A percentile compares a stretch with the other conserved stretches of the same genome.
phyloP scores from a whole-genome alignment of 2,797 vertebrate genomes.

The Zonotrichia albicollis region DNA sequence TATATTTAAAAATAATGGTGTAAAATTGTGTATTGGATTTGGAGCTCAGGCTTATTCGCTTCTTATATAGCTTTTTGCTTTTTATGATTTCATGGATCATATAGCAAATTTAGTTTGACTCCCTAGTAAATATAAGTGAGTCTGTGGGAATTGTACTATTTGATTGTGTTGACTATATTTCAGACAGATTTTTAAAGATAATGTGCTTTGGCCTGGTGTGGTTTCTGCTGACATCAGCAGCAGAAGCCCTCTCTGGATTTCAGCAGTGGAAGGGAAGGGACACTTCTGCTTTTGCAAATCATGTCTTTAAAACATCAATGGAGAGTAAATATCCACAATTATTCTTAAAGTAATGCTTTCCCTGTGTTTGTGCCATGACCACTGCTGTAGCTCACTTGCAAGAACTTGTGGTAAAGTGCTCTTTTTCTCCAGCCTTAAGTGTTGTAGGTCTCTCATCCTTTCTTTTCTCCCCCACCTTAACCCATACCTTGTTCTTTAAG shows the following conservation, averaged over 20 bases:
- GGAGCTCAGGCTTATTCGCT: not conserved
- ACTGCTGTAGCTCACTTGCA: not conserved
- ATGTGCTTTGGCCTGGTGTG: not conserved
- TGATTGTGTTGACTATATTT: not conserved
- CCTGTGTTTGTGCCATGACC: not conserved
- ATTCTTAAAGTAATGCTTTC: not conserved
- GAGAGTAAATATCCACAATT: not conserved
- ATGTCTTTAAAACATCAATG: not conserved
- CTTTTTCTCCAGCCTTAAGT: not conserved
- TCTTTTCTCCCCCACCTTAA: not conserved
- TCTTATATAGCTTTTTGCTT: not conserved
- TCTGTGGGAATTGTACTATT: not conserved
- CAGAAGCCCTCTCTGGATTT: not conserved
- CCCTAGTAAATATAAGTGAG: slow-evolving; percentile 2
- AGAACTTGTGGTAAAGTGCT: not conserved
- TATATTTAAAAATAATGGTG: not conserved
- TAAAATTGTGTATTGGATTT: not conserved
- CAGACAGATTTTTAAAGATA: not conserved
- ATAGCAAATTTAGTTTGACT: slow-evolving; percentile 12
- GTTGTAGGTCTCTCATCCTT: not conserved
- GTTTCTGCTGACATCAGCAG: not conserved
- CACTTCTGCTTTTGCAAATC: not conserved
- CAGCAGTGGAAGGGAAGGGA: not conserved
- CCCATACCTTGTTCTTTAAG: not conserved
- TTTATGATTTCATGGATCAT: slow-evolving; percentile 16